These are phyloP conservation scores for Cephus nigrinus DNA, from an alignment of 2,888 invertebrate species.

Conservation along the genomic window DNA sequence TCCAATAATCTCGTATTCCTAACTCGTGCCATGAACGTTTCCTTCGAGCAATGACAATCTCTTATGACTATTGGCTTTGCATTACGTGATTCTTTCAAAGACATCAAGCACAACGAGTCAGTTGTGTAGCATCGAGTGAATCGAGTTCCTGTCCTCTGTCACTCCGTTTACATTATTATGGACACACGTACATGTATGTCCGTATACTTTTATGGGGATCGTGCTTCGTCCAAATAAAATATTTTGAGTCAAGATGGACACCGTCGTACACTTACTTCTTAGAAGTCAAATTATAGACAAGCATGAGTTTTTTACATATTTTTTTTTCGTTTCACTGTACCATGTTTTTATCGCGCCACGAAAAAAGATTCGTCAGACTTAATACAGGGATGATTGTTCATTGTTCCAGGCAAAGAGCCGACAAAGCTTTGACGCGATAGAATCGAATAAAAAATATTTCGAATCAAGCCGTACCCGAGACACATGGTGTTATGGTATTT, in stretches of 20 bases:
- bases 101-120: neutral
- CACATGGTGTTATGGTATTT: neutral
- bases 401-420: conserved; percentile 51
- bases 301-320: neutral
- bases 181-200: neutral
- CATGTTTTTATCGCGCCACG: neutral
- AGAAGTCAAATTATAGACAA: neutral
- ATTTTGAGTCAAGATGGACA: neutral
- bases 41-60: conserved; percentile 37
- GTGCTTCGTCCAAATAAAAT: neutral
- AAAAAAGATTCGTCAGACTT: conserved; percentile 12
- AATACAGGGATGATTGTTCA: conserved; percentile 51
- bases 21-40: conserved; percentile 33
- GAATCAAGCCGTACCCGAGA: neutral
- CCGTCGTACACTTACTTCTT: neutral
- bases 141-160: neutral
- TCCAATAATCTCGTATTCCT: conserved; percentile 31
- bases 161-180: neutral
- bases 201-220: neutral
- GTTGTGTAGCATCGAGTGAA: neutral
- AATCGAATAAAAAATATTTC: conserved; percentile 23
- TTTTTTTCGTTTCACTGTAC: neutral
- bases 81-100: neutral
- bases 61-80: neutral
- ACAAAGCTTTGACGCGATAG: conserved; percentile 48